Evolutionary conservation across 2,888 invertebrate genomes (phyloP), one percentile per base, ranked within the genome.

Genomic region (Smittia sp.): DNA sequence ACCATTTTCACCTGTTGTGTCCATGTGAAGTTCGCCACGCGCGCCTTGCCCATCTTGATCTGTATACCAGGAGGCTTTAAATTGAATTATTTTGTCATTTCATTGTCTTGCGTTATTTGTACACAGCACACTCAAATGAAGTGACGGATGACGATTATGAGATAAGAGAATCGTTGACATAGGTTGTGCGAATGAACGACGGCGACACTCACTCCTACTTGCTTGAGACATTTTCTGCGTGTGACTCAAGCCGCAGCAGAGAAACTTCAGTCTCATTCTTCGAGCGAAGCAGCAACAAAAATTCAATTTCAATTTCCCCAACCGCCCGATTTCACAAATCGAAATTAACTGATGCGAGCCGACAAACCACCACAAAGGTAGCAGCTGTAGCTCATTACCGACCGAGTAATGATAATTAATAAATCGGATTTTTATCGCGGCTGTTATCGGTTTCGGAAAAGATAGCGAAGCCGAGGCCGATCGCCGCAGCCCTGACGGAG

Each of bases 1-100:
- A 22, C 83, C 83, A 0, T 83, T 83, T 1, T 83, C 85, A 1
- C 41, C 0, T 84, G 85, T 67, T 84, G 77, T 1, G 84, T 84
- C 65, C 83, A 82, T 18, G 83, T 84, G 0, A 83, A 81, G 3
- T 82, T 81, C 41, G n/a, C n/a, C 1, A 6, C 46, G 74, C 65
- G 74, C 83, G 83, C 65, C 81, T 83, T 76, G 86, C 85, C 54
- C 81, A 80, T 76, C 76, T 24, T 75, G 75, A 76, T 76, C 76
- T 76, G 75, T 76, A 74, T 76, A 76, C 76, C 76, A 76, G 74
- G 79, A 75, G 66, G 79, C 76, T 78, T 80, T 78, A 80, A 74
- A 74, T 76, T 72, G 74, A 76, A 75, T 75, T 46, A 58, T 58
- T 58, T 58, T 58, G 9, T 58, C 9, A 18, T 58, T 18, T 20